Percentiles rank a stretch among this genome's conserved stretches.
Evolutionary conservation across 2,797 vertebrate genomes (phyloP).

Genomic region (Enteromius paludinosus): DNA sequence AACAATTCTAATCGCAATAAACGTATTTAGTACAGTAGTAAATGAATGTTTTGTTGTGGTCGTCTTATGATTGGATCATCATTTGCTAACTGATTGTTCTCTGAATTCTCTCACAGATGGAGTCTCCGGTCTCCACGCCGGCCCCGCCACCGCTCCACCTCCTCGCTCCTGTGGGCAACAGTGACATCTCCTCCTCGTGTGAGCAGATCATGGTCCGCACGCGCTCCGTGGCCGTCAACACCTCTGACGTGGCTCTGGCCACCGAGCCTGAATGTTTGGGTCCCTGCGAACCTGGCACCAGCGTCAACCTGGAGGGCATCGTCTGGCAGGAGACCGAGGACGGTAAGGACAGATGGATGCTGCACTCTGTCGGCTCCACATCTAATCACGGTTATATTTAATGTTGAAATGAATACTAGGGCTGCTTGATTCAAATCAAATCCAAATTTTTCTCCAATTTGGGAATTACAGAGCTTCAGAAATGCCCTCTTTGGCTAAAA

Average conservation of each 20-base stretch:
- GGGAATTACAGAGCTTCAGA: neutral
- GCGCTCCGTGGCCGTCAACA: conserved; percentile 96
- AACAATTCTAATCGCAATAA: too few species aligned
- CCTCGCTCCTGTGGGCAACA: conserved; percentile 88
- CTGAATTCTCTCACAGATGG: conserved; percentile 84
- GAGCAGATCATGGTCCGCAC: conserved; percentile 99
- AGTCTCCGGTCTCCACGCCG: conserved; percentile 94
- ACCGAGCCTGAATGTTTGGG: conserved; percentile 97
- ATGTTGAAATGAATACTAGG: neutral
- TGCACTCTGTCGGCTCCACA: neutral
- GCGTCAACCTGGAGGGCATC: conserved; percentile 97
- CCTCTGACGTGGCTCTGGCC: conserved; percentile 92
- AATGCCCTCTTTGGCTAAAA: neutral
- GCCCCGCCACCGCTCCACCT: conserved; percentile 94
- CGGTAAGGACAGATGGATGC: conserved; percentile 78
- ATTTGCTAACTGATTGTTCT: conserved; percentile 53
- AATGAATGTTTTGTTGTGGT: neutral
- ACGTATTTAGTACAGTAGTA: too few species aligned
- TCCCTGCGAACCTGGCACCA: conserved; percentile 97
- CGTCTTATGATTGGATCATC: conserved; percentile 51
- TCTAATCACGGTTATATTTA: too few species aligned
- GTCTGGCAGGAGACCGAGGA: conserved; percentile 99
- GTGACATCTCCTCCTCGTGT: conserved; percentile 93
- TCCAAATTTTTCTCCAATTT: neutral
- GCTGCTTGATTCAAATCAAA: neutral